Evolutionary conservation across 1,140 invertebrate genomes (phyloP), one percentile per base, ranked within the genome.

Genomic region (Coptotermes formosanus): DNA sequence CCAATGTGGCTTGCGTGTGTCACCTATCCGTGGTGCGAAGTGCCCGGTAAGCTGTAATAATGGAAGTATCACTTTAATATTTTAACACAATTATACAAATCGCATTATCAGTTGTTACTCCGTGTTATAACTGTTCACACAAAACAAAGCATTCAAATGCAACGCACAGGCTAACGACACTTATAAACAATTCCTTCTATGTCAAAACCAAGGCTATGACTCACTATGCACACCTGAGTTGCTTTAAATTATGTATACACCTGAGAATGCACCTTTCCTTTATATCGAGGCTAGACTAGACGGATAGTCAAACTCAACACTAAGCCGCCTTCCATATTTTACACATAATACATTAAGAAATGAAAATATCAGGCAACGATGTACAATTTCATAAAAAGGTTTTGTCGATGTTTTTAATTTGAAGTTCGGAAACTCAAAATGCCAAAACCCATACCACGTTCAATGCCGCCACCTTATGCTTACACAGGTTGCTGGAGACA

Each of bases 1-100:
- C 89, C 89, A 89, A 89, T 87, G 85, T 87, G 88, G 64, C 64
- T 30, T 30, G n/a, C n/a, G 64, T 75, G n/a, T 8, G 30, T 75
- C 8, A 75, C 64, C n/a, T 75, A 12, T 21, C 2, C 7, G 4
- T 25, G 11, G 8, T 75, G n/a, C 8, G 64, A 75, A 75, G n/a
- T 75, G n/a, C n/a, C 59, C n/a, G 64, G 64, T 30, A 75, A 75
- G n/a, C 64, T 75, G 64, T 16, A 75, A 75, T 75, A 12, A 75
- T n/a, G 9, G 3, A 75, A 75, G 14, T 64, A n/a, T 64, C 25
- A 64, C 25, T 64, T 64, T 23, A n/a, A 75, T 75, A 75, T 30
- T 75, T 75, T 55, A 55, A 75, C n/a, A 75, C 64, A 30, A 30
- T 8, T 75, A 8, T 75, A 75, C 25, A 75, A n/a, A 8, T 11